These are phyloP conservation scores for Acyrthosiphon pisum DNA, from an alignment of 1,140 invertebrate genomes.

Conservation along the genomic window DNA sequence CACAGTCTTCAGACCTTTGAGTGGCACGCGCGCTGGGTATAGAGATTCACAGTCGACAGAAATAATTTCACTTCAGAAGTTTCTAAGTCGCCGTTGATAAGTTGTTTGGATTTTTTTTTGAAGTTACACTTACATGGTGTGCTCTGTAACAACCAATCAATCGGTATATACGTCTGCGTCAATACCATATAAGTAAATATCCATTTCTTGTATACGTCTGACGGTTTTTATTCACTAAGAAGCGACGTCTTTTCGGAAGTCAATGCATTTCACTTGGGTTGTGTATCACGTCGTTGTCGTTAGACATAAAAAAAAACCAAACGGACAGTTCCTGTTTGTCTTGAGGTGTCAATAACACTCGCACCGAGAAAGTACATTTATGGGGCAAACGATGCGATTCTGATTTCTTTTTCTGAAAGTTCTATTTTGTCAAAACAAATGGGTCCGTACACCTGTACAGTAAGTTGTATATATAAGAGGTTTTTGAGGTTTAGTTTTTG, in stretches of 20 bases:
- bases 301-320: neutral
- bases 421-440: neutral
- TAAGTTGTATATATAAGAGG: neutral
- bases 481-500: neutral
- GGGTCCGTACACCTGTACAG: neutral
- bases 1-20: neutral
- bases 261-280: slow-evolving; percentile 35
- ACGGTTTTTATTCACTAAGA: neutral
- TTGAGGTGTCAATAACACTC: slow-evolving; percentile 45
- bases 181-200: slow-evolving; percentile 39
- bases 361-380: slow-evolving; percentile 27
- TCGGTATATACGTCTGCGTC: slow-evolving; percentile 3
- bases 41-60: neutral
- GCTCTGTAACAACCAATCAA: slow-evolving; percentile 21
- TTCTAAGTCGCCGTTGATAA: slow-evolving; percentile 25
- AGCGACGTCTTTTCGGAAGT: slow-evolving; percentile 19
- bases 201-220: slow-evolving; percentile 14
- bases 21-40: neutral
- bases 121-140: slow-evolving; percentile 40
- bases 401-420: slow-evolving; percentile 41
- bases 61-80: neutral
- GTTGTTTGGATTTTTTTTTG: slow-evolving; percentile 20
- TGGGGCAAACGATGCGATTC: neutral
- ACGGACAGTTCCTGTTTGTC: slow-evolving; percentile 30
- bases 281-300: slow-evolving; percentile 37